Conservation (phyloP, 92 coral and sea anemone genomes). For the Epizoanthus fatuus region DNA sequence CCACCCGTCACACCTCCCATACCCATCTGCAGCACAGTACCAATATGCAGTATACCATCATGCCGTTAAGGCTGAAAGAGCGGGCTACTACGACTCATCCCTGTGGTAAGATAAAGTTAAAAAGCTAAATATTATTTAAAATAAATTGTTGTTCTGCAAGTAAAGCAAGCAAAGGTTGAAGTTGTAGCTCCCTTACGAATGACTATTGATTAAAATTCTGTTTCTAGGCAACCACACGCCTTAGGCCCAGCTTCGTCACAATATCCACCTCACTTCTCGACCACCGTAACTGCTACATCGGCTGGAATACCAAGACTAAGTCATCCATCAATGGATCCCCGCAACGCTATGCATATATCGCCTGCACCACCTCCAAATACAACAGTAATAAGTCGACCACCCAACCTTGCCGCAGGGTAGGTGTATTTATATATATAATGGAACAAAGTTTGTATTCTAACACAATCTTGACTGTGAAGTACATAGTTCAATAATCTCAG, state of each 20-base stretch:
- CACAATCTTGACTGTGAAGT: background rate
- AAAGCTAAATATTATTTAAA: no score
- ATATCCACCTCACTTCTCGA: slow-evolving; percentile 91
- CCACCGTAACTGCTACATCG: slow-evolving; percentile 90
- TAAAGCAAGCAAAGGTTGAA: background rate
- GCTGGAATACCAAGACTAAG: slow-evolving; percentile 87
- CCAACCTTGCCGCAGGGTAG: slow-evolving; percentile 47
- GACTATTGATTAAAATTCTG: background rate
- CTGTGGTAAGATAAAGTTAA: slow-evolving; percentile 69
- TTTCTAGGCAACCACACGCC: slow-evolving; percentile 89
- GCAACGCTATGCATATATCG: slow-evolving; percentile 82
- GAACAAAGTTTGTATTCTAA: background rate
- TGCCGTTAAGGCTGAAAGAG: slow-evolving; percentile 74
- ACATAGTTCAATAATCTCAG: no score
- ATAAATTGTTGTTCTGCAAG: no score
- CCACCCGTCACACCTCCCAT: slow-evolving; percentile 88
- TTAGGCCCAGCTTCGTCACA: slow-evolving; percentile 80
- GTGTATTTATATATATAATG: background rate
- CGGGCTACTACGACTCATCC: slow-evolving; percentile 83
- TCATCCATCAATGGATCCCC: slow-evolving; percentile 94
- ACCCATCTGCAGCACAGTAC: slow-evolving; percentile 71
- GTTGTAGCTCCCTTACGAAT: background rate
- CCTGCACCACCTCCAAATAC: slow-evolving; percentile 98
- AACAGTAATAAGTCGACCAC: slow-evolving; percentile 88
- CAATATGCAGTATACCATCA: slow-evolving; percentile 83